A percentile compares a stretch with the other conserved stretches of the same genome.
phyloP scores from a whole-genome alignment of 2,797 vertebrate genomes.

The Vireo griseus region DNA sequence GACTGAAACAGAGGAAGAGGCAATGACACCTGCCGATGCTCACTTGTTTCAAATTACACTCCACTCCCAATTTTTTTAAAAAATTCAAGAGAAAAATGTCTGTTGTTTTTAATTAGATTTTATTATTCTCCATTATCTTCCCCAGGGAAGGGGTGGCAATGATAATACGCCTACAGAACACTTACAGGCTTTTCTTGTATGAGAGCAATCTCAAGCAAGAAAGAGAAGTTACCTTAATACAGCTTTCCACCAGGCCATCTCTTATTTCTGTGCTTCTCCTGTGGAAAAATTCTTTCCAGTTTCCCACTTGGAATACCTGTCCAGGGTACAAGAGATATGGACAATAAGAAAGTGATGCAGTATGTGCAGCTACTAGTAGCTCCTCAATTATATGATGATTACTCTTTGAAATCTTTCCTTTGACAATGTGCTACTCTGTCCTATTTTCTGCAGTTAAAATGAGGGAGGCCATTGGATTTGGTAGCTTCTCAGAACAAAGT shows the following conservation, averaged over 20 bases:
- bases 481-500: background rate
- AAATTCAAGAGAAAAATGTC: background rate
- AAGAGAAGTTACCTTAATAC: background rate
- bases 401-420: background rate
- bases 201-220: background rate
- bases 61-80: fast-evolving
- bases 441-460: background rate
- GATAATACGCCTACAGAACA: background rate
- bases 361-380: background rate
- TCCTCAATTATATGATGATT: background rate
- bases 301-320: background rate
- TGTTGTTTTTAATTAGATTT: background rate
- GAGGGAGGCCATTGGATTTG: background rate
- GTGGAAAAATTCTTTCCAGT: background rate
- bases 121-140: background rate
- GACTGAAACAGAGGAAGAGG: background rate
- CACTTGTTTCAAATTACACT: background rate
- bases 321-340: background rate
- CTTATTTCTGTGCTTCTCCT: background rate
- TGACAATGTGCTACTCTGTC: background rate
- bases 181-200: background rate
- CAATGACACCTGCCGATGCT: fast-evolving
- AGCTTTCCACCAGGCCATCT: background rate
- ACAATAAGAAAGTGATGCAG: background rate
- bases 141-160: background rate